These are phyloP conservation scores for Cryptomyrus ogoouensis DNA, from an alignment of 2,113 vertebrate genomes.

Conservation along the genomic window DNA sequence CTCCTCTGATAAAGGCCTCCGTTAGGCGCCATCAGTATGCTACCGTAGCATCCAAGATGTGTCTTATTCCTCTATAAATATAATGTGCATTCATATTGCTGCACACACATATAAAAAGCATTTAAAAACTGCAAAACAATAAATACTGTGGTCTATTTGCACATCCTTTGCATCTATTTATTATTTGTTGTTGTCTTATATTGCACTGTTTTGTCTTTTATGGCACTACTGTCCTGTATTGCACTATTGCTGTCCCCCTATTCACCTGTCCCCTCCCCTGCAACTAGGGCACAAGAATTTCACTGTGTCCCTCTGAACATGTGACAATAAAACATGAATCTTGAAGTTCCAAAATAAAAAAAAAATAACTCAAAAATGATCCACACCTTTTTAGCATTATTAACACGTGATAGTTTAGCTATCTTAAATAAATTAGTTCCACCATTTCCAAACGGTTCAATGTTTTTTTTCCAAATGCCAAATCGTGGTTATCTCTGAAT, in stretches of 20 bases:
- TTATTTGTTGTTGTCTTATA: background rate
- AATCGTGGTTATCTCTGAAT: background rate
- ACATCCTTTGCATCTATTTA: background rate
- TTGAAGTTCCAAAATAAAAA: background rate
- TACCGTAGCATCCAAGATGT: background rate
- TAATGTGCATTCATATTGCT: background rate
- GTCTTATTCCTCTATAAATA: background rate
- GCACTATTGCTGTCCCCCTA: background rate
- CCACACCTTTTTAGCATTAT: background rate
- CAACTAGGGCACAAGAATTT: background rate
- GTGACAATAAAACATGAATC: background rate
- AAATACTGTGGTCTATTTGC: background rate
- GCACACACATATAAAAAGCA: background rate
- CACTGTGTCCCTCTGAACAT: background rate
- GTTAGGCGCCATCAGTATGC: constrained; percentile 16
- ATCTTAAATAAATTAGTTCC: constrained; percentile 12
- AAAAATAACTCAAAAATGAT: background rate
- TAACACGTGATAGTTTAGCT: background rate
- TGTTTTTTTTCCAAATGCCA: constrained; percentile 1
- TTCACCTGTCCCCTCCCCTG: background rate
- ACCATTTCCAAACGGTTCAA: background rate
- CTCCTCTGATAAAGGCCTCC: constrained; percentile 27
- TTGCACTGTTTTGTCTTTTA: background rate
- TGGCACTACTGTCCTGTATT: background rate
- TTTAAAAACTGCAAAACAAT: background rate